Evolutionary conservation across 2,113 vertebrate species (phyloP), one percentile per base, ranked within the genome.

Genomic region (Hydrolagus affinis): DNA sequence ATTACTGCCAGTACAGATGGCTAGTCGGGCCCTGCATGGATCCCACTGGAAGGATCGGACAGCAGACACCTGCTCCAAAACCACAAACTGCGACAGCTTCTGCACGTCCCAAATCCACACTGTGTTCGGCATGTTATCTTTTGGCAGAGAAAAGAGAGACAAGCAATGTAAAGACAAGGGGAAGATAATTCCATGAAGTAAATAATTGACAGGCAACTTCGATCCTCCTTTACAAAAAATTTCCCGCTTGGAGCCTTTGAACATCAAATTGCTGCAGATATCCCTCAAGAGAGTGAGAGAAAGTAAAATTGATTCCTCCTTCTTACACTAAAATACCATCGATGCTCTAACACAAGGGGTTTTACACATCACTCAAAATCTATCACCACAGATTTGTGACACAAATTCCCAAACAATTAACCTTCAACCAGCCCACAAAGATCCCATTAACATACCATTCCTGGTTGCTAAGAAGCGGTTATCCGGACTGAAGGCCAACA

Each of bases 81-180:
- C 95, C 1, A 93, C 95, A 0, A 88, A 91, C 66, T 95, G 93
- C 12, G 91, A 91, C 92, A 98, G 91, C 90, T 90, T 96, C 83
- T 94, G 93, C 32, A 97, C 87, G 88, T 99, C 95, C 98, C 98
- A 99, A 88, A 99, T 91, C 97, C 98, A 99, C 19, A 99, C 87
- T 0, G 91, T 91, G 0, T 90, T 94, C 21, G 96, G 94, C 89
- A 96, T 91, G 86, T 93, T 97, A 90, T 99, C 98, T 99, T 87
- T 0, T 11, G 72, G 25, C 72, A 66, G 59, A 68, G n/a, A 75
- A 59, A 59, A 28, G 17, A 83, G 14, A 23, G 12, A 44, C 71
- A 2, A 14, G 4, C 7, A 21, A 44, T n/a, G 6, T 86, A 15
- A 56, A 10, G 15, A 71, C 2, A 56, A 0, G 2, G 12, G 70